Base-by-base conservation (phyloP, 92 coral and sea anemone genomes). In the Nematostella vectensis region DNA sequence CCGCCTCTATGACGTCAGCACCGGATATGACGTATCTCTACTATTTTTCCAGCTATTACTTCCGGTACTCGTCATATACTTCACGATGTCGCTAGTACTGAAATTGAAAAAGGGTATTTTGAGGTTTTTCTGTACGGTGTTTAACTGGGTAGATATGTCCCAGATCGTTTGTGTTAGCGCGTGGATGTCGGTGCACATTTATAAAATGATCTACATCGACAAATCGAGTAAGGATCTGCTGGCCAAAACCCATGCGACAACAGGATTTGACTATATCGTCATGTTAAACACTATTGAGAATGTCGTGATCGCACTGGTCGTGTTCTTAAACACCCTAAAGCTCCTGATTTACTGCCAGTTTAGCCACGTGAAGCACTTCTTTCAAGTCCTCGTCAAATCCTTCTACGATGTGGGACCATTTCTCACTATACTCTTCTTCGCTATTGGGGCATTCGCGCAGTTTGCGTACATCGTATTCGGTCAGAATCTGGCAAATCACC, bases 251-350 rank as follows among this genome's bases (percentile, higher is more conserved):
- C 58, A 37, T 12, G 61, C 61, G 37, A 66, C 63, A 23, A 68
- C 63, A 6, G 69, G 74, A 36, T 76, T 76, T 21, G 76, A 68
- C 19, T 25, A 28, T 25, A 69, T 49, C 11, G 83, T 62, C 3
- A 44, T 55, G 19, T 4, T 76, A 0, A 56, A 76, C 44, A 65
- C 57, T 50, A 36, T 49, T 17, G 76, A 68, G 26, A 62, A 65
- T 42, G 50, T 56, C 17, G 48, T 69, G 0, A 53, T 76, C n/a
- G 83, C 83, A 8, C 27, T 68, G 1, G 27, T 76, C 28, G 69
- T 76, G 36, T 76, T 68, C 52, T 63, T 76, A 19, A 76, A 76
- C 75, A 76, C 83, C 9, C 29, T 62, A 26, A 76, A 76, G 67
- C 28, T 76, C 36, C 55, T 76, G 27, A 31, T 61, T 11, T 38